Conservation (phyloP, 2,888 invertebrate species). For the Tuberolachnus salignus region DNA sequence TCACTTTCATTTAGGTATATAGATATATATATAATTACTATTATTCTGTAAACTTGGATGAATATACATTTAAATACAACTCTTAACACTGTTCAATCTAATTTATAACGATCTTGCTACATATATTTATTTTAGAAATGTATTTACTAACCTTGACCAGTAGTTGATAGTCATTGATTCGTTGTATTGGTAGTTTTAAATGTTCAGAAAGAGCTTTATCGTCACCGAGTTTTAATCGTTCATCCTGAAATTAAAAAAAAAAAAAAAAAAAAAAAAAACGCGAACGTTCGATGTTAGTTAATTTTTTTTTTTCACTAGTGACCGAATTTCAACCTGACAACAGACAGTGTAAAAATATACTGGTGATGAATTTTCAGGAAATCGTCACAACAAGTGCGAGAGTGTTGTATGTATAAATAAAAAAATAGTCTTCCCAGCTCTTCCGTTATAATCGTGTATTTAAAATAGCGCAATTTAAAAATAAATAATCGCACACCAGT, state of each 20-base stretch:
- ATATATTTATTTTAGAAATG: not conserved
- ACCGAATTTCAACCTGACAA: slow-evolving; percentile 55
- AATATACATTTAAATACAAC: too few relatives aligned
- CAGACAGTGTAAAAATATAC: slow-evolving; percentile 55
- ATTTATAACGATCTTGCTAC: not conserved
- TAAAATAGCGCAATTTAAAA: slow-evolving; percentile 50
- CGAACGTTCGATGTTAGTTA: slow-evolving; percentile 4
- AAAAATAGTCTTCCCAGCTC: slow-evolving; percentile 44
- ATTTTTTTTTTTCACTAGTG: slow-evolving; percentile 33
- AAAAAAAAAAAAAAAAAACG: too few relatives aligned
- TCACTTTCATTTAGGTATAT: too few relatives aligned
- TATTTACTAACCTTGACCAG: slow-evolving; percentile 74
- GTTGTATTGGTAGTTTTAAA: slow-evolving; percentile 89
- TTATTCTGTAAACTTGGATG: not conserved
- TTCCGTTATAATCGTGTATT: slow-evolving; percentile 51
- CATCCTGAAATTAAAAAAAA: slow-evolving; percentile 70
- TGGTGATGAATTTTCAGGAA: slow-evolving; percentile 54
- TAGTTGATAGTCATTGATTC: slow-evolving; percentile 95
- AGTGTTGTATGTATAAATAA: slow-evolving; percentile 35
- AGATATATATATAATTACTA: too few relatives aligned
- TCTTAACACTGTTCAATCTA: too few relatives aligned
- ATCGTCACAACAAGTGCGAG: slow-evolving; percentile 55
- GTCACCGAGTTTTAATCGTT: slow-evolving; percentile 83
- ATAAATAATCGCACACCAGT: slow-evolving; percentile 49
- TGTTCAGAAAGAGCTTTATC: slow-evolving; percentile 89